phyloP scores from a whole-genome alignment of 1,140 invertebrate species.

The Drosophila mojavensis region DNA sequence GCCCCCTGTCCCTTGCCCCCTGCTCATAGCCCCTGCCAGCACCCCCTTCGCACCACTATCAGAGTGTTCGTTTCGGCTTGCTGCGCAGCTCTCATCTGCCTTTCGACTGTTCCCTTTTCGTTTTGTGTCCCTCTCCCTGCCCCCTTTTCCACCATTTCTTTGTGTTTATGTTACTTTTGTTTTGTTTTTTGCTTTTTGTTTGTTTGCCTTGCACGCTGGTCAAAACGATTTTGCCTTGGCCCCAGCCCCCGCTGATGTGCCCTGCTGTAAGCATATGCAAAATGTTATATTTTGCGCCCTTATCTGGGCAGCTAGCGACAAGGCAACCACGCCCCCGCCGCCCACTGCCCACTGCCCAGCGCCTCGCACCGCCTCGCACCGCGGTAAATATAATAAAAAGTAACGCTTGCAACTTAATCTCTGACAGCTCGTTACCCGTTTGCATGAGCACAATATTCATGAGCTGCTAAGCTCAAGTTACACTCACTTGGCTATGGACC shows the following conservation, averaged over 20 bases:
- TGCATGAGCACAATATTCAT: constrained; percentile 82
- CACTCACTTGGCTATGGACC: constrained; percentile 45
- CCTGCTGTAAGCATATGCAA: constrained; percentile 71
- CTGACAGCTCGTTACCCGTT: constrained; percentile 82
- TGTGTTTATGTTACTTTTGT: not conserved
- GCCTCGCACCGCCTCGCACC: constrained; percentile 1
- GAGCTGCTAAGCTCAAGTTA: constrained; percentile 82
- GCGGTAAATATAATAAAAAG: constrained; percentile 81
- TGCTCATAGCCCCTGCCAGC: too few species aligned
- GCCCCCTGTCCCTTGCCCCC: not conserved
- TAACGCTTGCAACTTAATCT: constrained; percentile 83
- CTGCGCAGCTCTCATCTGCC: constrained; percentile 74
- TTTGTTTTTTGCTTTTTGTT: constrained; percentile 49
- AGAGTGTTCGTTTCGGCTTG: constrained; percentile 73
- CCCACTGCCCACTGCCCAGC: not conserved
- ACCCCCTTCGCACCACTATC: constrained; percentile 15
- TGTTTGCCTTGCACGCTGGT: constrained; percentile 68
- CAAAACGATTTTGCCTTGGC: constrained; percentile 75
- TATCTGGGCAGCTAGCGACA: constrained; percentile 60
- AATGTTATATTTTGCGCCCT: constrained; percentile 72
- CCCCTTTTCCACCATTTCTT: not conserved
- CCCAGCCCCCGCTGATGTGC: not conserved
- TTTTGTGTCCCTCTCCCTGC: not conserved
- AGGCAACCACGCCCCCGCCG: constrained; percentile 7
- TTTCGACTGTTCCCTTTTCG: constrained; percentile 56